Evolutionary conservation across 37 sponge, comb jelly and placozoan species (phyloP).

Genomic region (Diacarnus erythraeanus): DNA sequence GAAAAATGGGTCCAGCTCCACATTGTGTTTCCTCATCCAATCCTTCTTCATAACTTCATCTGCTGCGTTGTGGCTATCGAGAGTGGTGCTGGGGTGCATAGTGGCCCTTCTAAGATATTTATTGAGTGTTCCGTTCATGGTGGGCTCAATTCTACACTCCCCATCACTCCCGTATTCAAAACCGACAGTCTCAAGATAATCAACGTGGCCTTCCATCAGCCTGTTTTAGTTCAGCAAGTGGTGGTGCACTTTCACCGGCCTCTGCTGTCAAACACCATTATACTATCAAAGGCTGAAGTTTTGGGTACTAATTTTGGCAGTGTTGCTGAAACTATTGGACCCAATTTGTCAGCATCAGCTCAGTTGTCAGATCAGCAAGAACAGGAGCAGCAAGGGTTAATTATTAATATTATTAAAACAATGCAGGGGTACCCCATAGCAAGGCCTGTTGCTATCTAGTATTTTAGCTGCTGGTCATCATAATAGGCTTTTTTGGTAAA

Average conservation of each 20-base stretch:
- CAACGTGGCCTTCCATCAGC: conserved; percentile 30
- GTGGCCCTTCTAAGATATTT: conserved; percentile 36
- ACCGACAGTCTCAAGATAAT: conserved; percentile 40
- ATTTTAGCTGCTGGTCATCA: background rate
- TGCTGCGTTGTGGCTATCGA: conserved; percentile 31
- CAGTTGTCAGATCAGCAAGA: background rate
- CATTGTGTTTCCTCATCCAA: conserved; percentile 36
- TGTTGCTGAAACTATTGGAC: background rate
- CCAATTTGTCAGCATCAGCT: background rate
- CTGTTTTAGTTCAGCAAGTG: conserved; percentile 28
- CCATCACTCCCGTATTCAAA: conserved; percentile 24
- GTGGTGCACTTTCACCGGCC: conserved; percentile 33
- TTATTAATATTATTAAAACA: too few species aligned
- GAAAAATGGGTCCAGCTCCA: conserved; percentile 30
- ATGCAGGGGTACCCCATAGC: too few species aligned
- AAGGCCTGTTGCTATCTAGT: background rate
- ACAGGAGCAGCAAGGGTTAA: background rate
- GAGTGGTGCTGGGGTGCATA: conserved; percentile 1
- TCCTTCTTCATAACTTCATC: conserved; percentile 37
- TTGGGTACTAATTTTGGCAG: conserved; percentile 24
- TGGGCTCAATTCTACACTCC: background rate
- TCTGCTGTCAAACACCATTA: conserved; percentile 11
- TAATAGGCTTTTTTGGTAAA: too few species aligned
- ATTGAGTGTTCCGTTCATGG: conserved; percentile 16
- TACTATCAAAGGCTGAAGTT: conserved; percentile 41